Evolutionary conservation across 2,888 invertebrate species (phyloP).

Genomic region (Dione vanillae): DNA sequence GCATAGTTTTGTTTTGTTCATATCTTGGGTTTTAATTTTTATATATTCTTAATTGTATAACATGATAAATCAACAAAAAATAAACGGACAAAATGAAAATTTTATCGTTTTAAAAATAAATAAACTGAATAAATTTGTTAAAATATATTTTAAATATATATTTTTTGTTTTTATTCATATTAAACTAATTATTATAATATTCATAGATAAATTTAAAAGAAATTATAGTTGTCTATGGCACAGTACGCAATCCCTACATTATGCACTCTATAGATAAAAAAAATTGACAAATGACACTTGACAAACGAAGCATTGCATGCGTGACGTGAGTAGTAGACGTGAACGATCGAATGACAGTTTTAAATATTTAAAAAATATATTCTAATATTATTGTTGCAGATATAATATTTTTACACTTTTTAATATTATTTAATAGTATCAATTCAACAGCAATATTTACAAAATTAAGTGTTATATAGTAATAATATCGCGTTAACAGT

Average conservation of each 20-base stretch:
- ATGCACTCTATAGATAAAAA: conserved; percentile 20
- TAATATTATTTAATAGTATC: conserved; percentile 67
- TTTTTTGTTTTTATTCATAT: no score
- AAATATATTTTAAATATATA: no score
- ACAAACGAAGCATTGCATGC: conserved; percentile 54
- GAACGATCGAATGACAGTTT: conserved; percentile 79
- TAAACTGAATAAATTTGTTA: no score
- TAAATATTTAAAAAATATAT: conserved; percentile 71
- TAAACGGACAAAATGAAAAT: no score
- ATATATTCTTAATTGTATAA: no score
- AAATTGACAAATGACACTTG: conserved; percentile 42
- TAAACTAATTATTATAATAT: background rate
- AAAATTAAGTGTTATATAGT: conserved; percentile 62
- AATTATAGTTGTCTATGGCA: background rate
- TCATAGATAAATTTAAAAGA: background rate
- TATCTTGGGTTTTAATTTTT: no score
- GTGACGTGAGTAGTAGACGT: conserved; percentile 64
- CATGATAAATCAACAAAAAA: no score
- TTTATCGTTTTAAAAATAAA: no score
- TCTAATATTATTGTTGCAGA: conserved; percentile 67
- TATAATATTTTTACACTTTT: conserved; percentile 75
- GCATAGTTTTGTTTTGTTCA: no score
- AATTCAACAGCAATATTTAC: conserved; percentile 54
- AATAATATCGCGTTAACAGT: conserved; percentile 62
- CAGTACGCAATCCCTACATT: conserved; percentile 7